phyloP scores from a whole-genome alignment of 2,888 invertebrate species.

The Nematopogon swammerdamellus region DNA sequence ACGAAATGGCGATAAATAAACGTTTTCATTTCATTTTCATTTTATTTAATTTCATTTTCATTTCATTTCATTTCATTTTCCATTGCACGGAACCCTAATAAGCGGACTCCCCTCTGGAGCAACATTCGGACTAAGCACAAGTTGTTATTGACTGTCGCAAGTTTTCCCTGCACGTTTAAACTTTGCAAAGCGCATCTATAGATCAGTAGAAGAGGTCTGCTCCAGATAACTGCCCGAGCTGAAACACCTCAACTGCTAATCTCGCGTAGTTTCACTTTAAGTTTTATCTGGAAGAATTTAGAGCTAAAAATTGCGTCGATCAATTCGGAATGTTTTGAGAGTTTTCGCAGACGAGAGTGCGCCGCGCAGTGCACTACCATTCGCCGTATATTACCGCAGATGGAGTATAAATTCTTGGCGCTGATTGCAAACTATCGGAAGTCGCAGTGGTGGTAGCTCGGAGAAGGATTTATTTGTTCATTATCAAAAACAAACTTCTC shows the following conservation, averaged over 20 bases:
- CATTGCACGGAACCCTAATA: too few relatives aligned
- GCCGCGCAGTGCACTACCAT: constrained; percentile 14
- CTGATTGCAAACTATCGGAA: constrained; percentile 20
- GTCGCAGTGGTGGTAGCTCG: background rate
- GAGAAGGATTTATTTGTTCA: background rate
- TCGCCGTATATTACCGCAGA: constrained; percentile 27
- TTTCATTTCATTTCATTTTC: too few relatives aligned
- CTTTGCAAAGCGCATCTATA: constrained; percentile 23
- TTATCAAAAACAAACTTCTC: background rate
- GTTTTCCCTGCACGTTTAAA: background rate
- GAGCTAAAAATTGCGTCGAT: too few relatives aligned
- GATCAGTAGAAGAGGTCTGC: constrained; percentile 32
- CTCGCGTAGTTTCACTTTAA: background rate
- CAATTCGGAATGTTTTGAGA: too few relatives aligned
- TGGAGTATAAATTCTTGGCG: constrained; percentile 33
- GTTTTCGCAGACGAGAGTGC: too few relatives aligned
- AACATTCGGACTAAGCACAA: too few relatives aligned
- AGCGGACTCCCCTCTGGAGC: too few relatives aligned
- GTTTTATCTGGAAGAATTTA: too few relatives aligned
- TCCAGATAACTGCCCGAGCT: constrained; percentile 31
- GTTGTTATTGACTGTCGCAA: too few relatives aligned
- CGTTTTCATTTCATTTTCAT: too few relatives aligned
- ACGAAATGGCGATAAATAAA: too few relatives aligned
- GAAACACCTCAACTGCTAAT: constrained; percentile 23
- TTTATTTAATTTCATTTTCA: too few relatives aligned